phyloP scores from a whole-genome alignment of 2,888 invertebrate species.

The Leucozona laternaria region DNA sequence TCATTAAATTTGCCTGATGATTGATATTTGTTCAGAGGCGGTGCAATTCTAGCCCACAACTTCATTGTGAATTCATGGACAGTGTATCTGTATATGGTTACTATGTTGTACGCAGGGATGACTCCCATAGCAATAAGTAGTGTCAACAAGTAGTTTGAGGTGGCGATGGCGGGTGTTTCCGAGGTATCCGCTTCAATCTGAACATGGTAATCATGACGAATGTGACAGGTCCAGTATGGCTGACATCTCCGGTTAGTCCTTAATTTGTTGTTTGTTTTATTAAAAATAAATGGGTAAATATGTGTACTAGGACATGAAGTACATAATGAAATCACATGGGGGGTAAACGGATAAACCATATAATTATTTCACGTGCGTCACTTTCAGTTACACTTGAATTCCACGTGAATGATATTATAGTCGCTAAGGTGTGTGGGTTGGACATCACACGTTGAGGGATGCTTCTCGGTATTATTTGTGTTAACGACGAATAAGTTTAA shows the following conservation, averaged over 20 bases:
- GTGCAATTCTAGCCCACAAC: constrained; percentile 55
- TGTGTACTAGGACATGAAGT: background rate
- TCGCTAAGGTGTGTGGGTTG: background rate
- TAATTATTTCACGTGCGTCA: constrained; percentile 42
- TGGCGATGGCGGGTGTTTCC: background rate
- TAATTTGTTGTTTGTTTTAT: constrained; percentile 30
- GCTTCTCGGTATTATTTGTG: too few species aligned
- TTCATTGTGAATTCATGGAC: constrained; percentile 47
- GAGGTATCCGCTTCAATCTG: constrained; percentile 26
- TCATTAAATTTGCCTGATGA: constrained; percentile 75
- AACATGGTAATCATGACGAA: constrained; percentile 35
- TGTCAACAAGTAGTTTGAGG: constrained; percentile 65
- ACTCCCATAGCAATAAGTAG: constrained; percentile 39
- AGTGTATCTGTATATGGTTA: background rate
- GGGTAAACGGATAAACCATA: constrained; percentile 29
- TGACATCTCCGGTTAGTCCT: constrained; percentile 36
- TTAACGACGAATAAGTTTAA: background rate
- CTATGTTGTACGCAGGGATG: background rate
- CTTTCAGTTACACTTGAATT: constrained; percentile 15
- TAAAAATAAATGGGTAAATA: constrained; percentile 23
- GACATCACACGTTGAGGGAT: too few species aligned
- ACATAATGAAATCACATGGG: constrained; percentile 15
- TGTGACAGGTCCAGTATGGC: constrained; percentile 27
- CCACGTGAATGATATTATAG: background rate
- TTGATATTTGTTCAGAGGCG: constrained; percentile 70